Base-by-base conservation (phyloP, 2,113 vertebrate genomes). In the Haplochromis vanheusdeni region DNA sequence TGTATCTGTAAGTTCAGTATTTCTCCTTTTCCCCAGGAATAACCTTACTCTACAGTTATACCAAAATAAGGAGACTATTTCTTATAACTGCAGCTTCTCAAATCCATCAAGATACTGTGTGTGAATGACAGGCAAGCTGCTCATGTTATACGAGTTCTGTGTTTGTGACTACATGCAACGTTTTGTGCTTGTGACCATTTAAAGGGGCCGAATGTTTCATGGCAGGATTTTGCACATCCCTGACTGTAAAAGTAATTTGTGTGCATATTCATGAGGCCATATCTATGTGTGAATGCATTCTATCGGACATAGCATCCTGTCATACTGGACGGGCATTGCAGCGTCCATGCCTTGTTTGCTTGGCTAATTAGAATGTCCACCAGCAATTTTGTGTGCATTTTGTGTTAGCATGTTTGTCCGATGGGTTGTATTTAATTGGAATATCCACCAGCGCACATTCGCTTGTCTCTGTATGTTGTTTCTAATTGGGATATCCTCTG, bases 401-500 rank as follows among this genome's bases (percentile, higher is more conserved):
- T 65, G 42, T 77, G 73, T 77, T 77, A 62, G 65, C 81, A 86
- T 68, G 83, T 91, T 90, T 88, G 81, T 86, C 55, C 40, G 42
- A 79, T 84, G 85, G 85, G 81, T 91, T 92, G 80, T 42, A 40
- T 89, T 90, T 93, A 93, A 94, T 94, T 94, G 88, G 88, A 92
- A 92, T 89, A 89, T 92, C 92, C 88, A 87, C 91, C 47, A 28
- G 91, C 79, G 62, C 79, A 82, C 90, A 70, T 91, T 93, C 86
- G 40, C 90, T 73, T 83, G 82, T 89, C 62, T 89, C 92, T 86
- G 81, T 93, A 58, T 88, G 87, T 87, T 92, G 90, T 84, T 81
- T 92, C 87, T 95, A 94, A 94, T 95, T 94, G 91, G 93, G 93
- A 87, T 93, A 93, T 93, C 84, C 92, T 94, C 91, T 86, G 87